These are phyloP conservation scores for Stegodyphus mimosarum DNA, from an alignment of 1,140 invertebrate species.

Conservation along the genomic window DNA sequence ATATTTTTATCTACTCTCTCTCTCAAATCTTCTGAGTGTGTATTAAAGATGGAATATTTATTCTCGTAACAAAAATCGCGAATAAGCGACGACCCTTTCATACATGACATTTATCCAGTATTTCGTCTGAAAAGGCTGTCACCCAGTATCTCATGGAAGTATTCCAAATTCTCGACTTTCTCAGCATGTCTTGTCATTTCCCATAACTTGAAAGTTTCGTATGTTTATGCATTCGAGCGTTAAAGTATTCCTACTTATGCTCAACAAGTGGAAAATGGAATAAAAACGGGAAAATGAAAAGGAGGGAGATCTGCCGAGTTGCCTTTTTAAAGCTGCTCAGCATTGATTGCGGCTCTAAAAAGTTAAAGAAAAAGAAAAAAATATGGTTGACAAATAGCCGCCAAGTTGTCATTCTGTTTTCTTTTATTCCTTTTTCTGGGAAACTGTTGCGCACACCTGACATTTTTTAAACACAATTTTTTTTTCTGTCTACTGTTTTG, in stretches of 20 bases:
- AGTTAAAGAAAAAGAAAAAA: conserved; percentile 22
- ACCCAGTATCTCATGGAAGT: conserved; percentile 23
- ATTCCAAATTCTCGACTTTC: conserved; percentile 31
- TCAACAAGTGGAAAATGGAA: conserved; percentile 54
- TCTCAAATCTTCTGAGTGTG: too few species aligned
- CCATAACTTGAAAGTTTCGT: conserved; percentile 39
- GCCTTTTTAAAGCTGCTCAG: conserved; percentile 21
- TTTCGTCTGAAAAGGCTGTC: conserved; percentile 9
- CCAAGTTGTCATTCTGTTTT: conserved; percentile 20
- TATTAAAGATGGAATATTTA: too few species aligned
- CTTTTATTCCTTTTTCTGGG: conserved; percentile 16
- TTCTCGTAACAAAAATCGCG: background rate
- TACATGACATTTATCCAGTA: background rate
- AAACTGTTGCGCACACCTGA: conserved; percentile 29
- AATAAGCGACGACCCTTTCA: background rate
- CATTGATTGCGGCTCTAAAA: conserved; percentile 33
- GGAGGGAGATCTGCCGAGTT: background rate
- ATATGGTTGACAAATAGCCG: conserved; percentile 35
- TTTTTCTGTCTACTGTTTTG: background rate
- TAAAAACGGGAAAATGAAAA: conserved; percentile 20
- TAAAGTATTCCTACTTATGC: conserved; percentile 47
- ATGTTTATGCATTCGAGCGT: conserved; percentile 40
- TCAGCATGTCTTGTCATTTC: conserved; percentile 23
- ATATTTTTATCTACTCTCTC: too few species aligned
- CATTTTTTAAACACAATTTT: background rate